Percentiles rank a stretch among this genome's conserved stretches.
phyloP scores from a whole-genome alignment of 2,113 vertebrate species.

The Aythya baeri region DNA sequence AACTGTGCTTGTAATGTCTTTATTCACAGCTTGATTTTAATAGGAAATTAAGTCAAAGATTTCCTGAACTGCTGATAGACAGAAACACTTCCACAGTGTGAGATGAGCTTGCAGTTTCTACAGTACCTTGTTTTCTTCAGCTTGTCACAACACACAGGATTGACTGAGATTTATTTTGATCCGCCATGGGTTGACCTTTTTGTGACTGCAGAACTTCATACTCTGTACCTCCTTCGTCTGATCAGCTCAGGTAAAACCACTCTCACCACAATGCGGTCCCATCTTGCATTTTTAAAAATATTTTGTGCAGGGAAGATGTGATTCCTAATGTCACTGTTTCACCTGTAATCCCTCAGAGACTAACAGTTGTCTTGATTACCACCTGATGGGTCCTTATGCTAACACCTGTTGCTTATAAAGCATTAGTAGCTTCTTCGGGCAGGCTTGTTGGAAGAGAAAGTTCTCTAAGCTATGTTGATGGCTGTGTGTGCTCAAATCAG shows the following conservation, averaged over 20 bases:
- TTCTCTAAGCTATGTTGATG: background rate
- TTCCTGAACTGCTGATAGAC: background rate
- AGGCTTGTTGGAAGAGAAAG: background rate
- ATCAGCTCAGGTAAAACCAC: background rate
- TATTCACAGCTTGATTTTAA: background rate
- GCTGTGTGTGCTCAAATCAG: background rate
- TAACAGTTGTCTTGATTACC: background rate
- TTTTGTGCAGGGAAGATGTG: accelerated
- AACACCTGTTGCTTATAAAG: background rate
- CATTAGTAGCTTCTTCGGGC: background rate
- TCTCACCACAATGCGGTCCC: background rate
- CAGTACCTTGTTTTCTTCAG: background rate
- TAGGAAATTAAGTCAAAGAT: background rate
- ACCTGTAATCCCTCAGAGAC: background rate
- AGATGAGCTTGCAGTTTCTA: background rate
- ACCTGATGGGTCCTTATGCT: accelerated
- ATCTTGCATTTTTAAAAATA: background rate
- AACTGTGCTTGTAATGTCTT: background rate
- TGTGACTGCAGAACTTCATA: background rate
- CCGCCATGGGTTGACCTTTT: background rate
- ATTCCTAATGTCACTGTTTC: background rate
- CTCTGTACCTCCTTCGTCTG: background rate
- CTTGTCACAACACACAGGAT: no score
- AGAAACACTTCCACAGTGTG: background rate
- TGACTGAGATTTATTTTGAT: background rate